Conservation (phyloP, 1,140 invertebrate species). For the Contarinia nasturtii region DNA sequence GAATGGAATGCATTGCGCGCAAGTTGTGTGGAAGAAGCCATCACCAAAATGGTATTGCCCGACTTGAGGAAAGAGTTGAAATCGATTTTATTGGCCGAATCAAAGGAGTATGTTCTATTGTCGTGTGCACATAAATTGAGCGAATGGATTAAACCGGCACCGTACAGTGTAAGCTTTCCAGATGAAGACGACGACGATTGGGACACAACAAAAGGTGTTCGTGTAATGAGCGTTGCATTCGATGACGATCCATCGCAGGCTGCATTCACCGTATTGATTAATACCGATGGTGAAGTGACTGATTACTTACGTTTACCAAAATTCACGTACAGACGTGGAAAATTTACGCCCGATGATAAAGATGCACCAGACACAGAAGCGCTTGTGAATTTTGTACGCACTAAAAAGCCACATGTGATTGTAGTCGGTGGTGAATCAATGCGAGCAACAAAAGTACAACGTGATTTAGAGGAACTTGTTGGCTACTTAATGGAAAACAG, state of each 20-base stretch:
- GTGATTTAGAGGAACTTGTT: constrained; percentile 65
- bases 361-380: constrained; percentile 63
- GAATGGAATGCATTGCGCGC: constrained; percentile 87
- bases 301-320: constrained; percentile 78
- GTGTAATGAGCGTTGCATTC: constrained; percentile 77
- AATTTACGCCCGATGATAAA: constrained; percentile 51
- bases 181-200: constrained; percentile 81
- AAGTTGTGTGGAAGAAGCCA: constrained; percentile 72
- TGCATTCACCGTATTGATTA: constrained; percentile 73
- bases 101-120: constrained; percentile 76
- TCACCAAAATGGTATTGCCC: constrained; percentile 76
- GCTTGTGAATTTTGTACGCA: constrained; percentile 67
- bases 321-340: constrained; percentile 63
- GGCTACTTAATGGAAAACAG: constrained; percentile 52
- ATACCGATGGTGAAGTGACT: constrained; percentile 75
- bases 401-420: constrained; percentile 87
- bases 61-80: constrained; percentile 76
- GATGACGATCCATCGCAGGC: constrained; percentile 70
- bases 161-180: constrained; percentile 57
- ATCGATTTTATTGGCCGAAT: constrained; percentile 60
- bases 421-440: constrained; percentile 79
- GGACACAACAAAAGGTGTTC: constrained; percentile 67
- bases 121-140: constrained; percentile 69
- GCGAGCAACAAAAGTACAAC: constrained; percentile 67
- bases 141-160: constrained; percentile 82